These are phyloP conservation scores for Alligator mississippiensis DNA, from an alignment of 2,113 vertebrate species.

Conservation along the genomic window DNA sequence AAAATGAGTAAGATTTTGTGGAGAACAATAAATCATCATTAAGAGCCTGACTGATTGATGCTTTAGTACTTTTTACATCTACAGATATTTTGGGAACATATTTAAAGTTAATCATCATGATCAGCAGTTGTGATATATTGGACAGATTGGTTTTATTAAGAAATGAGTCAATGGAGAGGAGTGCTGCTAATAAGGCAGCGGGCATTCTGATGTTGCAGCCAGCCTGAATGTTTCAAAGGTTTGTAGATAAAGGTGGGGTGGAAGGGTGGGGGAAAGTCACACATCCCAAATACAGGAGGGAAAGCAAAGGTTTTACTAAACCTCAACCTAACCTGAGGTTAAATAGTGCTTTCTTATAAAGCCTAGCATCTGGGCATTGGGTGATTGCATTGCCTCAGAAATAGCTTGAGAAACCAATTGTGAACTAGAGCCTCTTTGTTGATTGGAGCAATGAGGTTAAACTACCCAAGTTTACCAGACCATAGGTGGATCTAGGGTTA, in stretches of 20 bases:
- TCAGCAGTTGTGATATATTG: slow-evolving; percentile 18
- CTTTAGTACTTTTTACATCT: slow-evolving; percentile 22
- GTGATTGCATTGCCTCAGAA: neutral
- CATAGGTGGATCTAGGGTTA: no score
- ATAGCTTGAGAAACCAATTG: neutral
- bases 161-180: slow-evolving; percentile 20
- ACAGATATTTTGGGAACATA: slow-evolving; percentile 14
- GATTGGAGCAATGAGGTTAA: no score
- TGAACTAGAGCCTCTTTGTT: neutral
- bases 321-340: neutral
- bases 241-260: neutral
- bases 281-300: neutral
- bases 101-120: slow-evolving; percentile 29
- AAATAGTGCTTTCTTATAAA: neutral
- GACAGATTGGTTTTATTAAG: neutral
- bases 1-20: slow-evolving; percentile 13
- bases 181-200: neutral
- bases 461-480: no score
- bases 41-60: slow-evolving; percentile 11
- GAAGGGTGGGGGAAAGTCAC: neutral
- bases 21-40: slow-evolving; percentile 44
- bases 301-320: no score
- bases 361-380: neutral
- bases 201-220: neutral
- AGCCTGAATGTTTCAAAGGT: neutral